Evolutionary conservation across 2,888 invertebrate species (phyloP).

Genomic region (Polylopha cassiicola): DNA sequence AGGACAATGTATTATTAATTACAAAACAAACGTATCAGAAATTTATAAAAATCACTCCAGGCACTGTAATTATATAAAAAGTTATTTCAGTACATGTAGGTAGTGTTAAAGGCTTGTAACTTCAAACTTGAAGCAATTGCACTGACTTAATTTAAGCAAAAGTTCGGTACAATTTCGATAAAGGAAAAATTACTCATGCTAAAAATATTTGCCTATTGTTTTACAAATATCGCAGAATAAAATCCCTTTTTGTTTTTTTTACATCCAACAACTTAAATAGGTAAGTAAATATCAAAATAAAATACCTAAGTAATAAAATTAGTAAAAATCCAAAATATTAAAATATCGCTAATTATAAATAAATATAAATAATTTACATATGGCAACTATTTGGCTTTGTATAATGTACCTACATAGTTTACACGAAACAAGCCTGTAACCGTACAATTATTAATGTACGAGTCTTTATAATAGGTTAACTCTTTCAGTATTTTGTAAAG

Average conservation of each 20-base stretch:
- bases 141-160: too few species aligned
- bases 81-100: conserved; percentile 5
- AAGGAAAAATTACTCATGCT: conserved; percentile 48
- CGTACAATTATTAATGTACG: conserved; percentile 12
- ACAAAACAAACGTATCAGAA: conserved; percentile 37
- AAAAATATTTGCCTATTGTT: conserved; percentile 55
- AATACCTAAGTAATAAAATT: conserved; percentile 36
- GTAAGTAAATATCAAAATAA: conserved; percentile 9
- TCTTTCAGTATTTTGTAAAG: too few species aligned
- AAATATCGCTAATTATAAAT: conserved; percentile 50
- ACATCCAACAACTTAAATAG: not conserved
- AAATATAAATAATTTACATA: conserved; percentile 68
- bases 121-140: conserved; percentile 13
- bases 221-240: conserved; percentile 68
- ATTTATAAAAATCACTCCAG: conserved; percentile 60
- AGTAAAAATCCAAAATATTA: conserved; percentile 44
- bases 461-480: too few species aligned
- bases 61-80: conserved; percentile 50
- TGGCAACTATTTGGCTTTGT: conserved; percentile 77
- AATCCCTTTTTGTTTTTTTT: conserved; percentile 39
- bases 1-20: conserved; percentile 56
- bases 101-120: not conserved
- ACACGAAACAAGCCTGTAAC: conserved; percentile 38
- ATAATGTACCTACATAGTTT: conserved; percentile 43
- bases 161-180: conserved; percentile 6